Percentiles rank a stretch among this genome's conserved stretches.
Evolutionary conservation across 2,888 invertebrate genomes (phyloP).

Genomic region (Operophtera brumata): DNA sequence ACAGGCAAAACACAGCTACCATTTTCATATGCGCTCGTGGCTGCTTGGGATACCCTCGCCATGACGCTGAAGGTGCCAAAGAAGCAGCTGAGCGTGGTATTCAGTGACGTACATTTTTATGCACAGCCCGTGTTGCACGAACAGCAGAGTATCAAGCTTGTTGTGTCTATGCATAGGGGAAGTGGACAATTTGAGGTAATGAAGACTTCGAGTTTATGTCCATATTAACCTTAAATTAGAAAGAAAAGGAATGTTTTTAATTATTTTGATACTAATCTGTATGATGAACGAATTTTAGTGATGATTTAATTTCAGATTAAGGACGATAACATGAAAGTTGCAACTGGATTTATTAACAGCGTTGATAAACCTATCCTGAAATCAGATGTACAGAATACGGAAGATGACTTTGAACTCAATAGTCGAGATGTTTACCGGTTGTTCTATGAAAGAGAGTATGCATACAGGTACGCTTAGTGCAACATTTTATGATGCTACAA

Average conservation of each 20-base stretch:
- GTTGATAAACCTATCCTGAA: neutral
- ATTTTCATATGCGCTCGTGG: constrained; percentile 85
- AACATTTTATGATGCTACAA: neutral
- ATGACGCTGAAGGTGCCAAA: constrained; percentile 75
- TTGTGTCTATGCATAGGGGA: constrained; percentile 80
- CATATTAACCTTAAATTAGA: no score
- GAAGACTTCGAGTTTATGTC: no score
- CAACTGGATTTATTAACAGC: constrained; percentile 16
- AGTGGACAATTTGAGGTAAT: constrained; percentile 80
- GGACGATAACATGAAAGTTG: constrained; percentile 14
- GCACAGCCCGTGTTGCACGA: constrained; percentile 79
- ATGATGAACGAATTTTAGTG: no score
- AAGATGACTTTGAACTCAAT: neutral
- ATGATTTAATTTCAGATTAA: constrained; percentile 11
- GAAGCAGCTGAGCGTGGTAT: constrained; percentile 84
- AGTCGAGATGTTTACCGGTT: constrained; percentile 17
- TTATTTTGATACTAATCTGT: no score
- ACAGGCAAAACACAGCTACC: constrained; percentile 84
- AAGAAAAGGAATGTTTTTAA: no score
- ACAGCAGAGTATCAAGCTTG: constrained; percentile 75
- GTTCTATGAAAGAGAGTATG: constrained; percentile 18
- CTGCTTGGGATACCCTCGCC: constrained; percentile 86
- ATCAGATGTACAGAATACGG: neutral
- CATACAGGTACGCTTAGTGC: constrained; percentile 11
- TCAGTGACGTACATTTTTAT: constrained; percentile 80